A percentile compares a stretch with the other conserved stretches of the same genome.
Evolutionary conservation across 1,140 invertebrate species (phyloP).

Genomic region (Drosophila bocki): DNA sequence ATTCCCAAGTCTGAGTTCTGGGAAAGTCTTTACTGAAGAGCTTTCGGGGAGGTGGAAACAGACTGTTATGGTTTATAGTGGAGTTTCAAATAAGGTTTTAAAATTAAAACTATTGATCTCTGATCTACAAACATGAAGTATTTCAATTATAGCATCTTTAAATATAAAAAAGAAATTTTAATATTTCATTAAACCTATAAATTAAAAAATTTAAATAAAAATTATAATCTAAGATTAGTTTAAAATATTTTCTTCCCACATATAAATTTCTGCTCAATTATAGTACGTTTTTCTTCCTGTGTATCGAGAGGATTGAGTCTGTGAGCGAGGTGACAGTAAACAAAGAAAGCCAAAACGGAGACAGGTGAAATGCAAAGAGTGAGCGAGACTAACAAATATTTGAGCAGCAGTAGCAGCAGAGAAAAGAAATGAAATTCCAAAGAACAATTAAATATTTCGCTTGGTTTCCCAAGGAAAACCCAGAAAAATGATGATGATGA

Average conservation of each 20-base stretch:
- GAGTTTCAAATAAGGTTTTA: too few relatives aligned
- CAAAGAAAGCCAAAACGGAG: constrained; percentile 19
- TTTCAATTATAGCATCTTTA: too few relatives aligned
- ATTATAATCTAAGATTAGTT: neutral
- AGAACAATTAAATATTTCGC: constrained; percentile 39
- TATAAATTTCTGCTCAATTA: neutral
- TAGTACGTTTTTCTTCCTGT: neutral
- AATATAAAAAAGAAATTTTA: too few relatives aligned
- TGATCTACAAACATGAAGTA: too few relatives aligned
- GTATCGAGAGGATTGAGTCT: neutral
- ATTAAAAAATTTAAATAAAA: neutral
- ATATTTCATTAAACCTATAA: neutral
- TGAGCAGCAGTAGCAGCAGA: constrained; percentile 14
- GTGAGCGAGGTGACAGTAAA: constrained; percentile 26
- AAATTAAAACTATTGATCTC: too few relatives aligned
- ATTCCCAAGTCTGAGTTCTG: neutral
- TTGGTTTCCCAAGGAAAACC: constrained; percentile 64
- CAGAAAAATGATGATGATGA: constrained; percentile 39
- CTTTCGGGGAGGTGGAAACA: too few relatives aligned
- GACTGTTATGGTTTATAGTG: too few relatives aligned
- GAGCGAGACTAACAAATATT: constrained; percentile 35
- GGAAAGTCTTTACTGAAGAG: too few relatives aligned
- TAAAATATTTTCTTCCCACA: neutral
- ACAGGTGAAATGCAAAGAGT: constrained; percentile 45
- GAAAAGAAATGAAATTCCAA: constrained; percentile 41